A percentile compares a stretch with the other conserved stretches of the same genome.
These are phyloP conservation scores for Drosophila yakuba DNA, from an alignment of 1,140 invertebrate genomes.

Conservation along the genomic window DNA sequence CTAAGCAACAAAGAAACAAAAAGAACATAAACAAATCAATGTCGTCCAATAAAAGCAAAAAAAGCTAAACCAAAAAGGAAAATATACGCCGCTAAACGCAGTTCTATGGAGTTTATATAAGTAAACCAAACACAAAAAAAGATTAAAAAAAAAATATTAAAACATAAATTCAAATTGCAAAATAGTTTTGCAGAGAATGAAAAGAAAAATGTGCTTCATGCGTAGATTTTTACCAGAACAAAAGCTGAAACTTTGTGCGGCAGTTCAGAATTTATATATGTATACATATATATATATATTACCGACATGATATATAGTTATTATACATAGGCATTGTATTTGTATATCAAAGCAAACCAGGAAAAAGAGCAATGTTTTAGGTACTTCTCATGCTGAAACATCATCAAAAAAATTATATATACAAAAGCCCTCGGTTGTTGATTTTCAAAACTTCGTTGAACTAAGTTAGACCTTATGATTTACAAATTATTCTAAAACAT, in stretches of 20 bases:
- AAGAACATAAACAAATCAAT: slow-evolving; percentile 64
- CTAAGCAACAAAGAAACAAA: slow-evolving; percentile 54
- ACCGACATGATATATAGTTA: slow-evolving; percentile 65
- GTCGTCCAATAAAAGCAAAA: slow-evolving; percentile 66
- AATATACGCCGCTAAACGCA: slow-evolving; percentile 56
- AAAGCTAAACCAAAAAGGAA: slow-evolving; percentile 50
- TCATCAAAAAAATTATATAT: slow-evolving; percentile 17
- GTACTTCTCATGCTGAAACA: slow-evolving; percentile 60
- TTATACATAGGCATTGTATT: slow-evolving; percentile 74
- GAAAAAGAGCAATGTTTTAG: slow-evolving; percentile 68
- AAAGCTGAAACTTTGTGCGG: slow-evolving; percentile 77
- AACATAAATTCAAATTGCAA: slow-evolving; percentile 65
- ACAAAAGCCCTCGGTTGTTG: slow-evolving; percentile 39
- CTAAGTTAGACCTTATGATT: slow-evolving; percentile 54
- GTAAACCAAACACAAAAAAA: slow-evolving; percentile 34
- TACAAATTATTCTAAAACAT: slow-evolving; percentile 31
- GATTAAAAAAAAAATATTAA: slow-evolving; percentile 28
- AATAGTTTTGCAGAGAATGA: slow-evolving; percentile 54
- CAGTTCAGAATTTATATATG: slow-evolving; percentile 74
- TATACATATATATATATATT: slow-evolving; percentile 21
- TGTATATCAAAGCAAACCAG: slow-evolving; percentile 67
- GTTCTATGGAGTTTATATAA: slow-evolving; percentile 64
- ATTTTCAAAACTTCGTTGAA: slow-evolving; percentile 42
- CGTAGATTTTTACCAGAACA: slow-evolving; percentile 80
- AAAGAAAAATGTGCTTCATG: slow-evolving; percentile 66